Conservation (phyloP, 2,888 invertebrate species). For the Deilephila elpenor region DNA sequence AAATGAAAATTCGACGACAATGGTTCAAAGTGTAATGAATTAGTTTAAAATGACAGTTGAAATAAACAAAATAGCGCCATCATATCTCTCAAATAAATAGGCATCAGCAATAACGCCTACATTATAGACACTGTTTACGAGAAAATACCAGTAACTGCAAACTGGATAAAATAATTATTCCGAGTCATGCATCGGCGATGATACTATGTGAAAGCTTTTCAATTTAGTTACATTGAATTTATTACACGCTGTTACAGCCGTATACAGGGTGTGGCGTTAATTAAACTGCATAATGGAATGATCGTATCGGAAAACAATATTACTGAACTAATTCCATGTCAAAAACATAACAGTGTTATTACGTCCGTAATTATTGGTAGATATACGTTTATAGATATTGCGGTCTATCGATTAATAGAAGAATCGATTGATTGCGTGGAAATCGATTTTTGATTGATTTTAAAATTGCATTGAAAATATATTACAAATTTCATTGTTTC, state of each 20-base stretch:
- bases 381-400: neutral
- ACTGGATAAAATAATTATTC: conserved; percentile 40
- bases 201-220: conserved; percentile 45
- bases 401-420: neutral
- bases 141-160: neutral
- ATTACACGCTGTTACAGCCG: conserved; percentile 32
- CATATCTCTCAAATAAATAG: neutral
- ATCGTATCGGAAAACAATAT: conserved; percentile 56
- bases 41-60: too few relatives aligned
- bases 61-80: too few relatives aligned
- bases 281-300: conserved; percentile 57
- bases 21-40: too few relatives aligned
- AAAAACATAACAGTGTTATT: conserved; percentile 31
- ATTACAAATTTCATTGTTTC: too few relatives aligned
- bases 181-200: conserved; percentile 31
- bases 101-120: neutral
- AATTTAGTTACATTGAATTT: conserved; percentile 45
- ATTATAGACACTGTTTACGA: neutral
- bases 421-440: neutral
- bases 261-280: conserved; percentile 47
- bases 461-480: neutral
- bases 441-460: neutral
- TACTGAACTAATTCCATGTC: conserved; percentile 41
- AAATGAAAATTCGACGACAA: too few relatives aligned
- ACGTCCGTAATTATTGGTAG: neutral